Base-by-base conservation (phyloP, 1,140 invertebrate species). In the Polypedilum pembai region DNA sequence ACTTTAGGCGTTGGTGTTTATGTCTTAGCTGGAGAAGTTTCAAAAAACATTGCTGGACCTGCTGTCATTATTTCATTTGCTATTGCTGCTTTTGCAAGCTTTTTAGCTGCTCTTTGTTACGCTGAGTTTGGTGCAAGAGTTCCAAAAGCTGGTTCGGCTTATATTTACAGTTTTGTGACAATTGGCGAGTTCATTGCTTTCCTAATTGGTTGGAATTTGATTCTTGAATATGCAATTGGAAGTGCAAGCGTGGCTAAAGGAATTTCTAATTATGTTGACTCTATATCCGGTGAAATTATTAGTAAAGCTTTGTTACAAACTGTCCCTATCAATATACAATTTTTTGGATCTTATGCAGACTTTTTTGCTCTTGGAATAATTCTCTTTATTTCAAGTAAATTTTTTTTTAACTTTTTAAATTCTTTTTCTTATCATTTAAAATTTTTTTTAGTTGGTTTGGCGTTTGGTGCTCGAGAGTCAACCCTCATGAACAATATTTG, bases 101-200 rank as follows among this genome's bases (percentile, higher is more conserved):
- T 93, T 65, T 89, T 95, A 79, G 92, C 93, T 79, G 92, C 92
- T 76, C 82, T 93, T 5, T 94, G 91, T 78, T 93, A 93, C 79
- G 94, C 94, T 7, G 94, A 96, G 85, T 96, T 97, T 82, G 94
- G 92, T 12, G 91, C 94, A 0, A 83, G 93, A 76, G 93, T 95
- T 3, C 94, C 94, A 1, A 90, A 90, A 76, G 91, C 94, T 0
- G 94, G 94, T 4, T 94, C 92, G 0, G 93, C 93, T 0, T 96
- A 96, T 80, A 87, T 94, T 20, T 96, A 95, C 84, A 94, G 91
- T 78, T 96, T 95, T 79, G 92, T 95, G 3, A 92, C 91, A 20
- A 90, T 95, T 65, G 94, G 94, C 0, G 93, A 96, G 82, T 88
- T 89, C 81, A 89, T 86, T 8, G 94, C 87, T 41, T 96, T 87